These are phyloP conservation scores for Psix sp. DNA, from an alignment of 1,140 invertebrate species.

Conservation along the genomic window DNA sequence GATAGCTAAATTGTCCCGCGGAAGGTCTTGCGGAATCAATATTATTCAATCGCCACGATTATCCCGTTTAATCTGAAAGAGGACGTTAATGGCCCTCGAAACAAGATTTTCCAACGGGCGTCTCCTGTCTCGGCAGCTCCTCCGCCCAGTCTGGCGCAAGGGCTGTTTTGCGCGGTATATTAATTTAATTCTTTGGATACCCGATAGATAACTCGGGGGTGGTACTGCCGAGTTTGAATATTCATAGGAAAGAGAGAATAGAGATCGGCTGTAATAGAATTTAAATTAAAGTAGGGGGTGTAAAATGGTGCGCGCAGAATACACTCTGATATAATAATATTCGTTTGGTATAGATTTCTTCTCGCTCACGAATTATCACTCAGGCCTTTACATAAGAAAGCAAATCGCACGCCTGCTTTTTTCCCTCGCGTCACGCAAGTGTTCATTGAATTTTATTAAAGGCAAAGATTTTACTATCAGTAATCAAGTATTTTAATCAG, in stretches of 20 bases:
- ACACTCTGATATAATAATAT: constrained; percentile 51
- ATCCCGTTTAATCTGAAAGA: constrained; percentile 57
- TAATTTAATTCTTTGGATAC: constrained; percentile 77
- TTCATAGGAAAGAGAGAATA: constrained; percentile 76
- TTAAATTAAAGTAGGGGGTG: constrained; percentile 73
- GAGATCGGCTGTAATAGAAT: constrained; percentile 76
- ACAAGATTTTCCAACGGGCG: constrained; percentile 63
- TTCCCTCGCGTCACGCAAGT: background rate
- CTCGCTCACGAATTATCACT: constrained; percentile 20
- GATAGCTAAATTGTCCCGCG: constrained; percentile 19
- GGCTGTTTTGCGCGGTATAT: constrained; percentile 74
- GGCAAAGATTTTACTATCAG: background rate
- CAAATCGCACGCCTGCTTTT: background rate
- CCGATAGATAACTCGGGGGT: constrained; percentile 70
- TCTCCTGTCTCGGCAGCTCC: constrained; percentile 51
- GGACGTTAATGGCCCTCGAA: constrained; percentile 67
- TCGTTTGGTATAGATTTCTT: constrained; percentile 39
- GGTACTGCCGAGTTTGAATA: constrained; percentile 70
- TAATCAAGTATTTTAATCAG: constrained; percentile 25
- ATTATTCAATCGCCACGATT: constrained; percentile 56
- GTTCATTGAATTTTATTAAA: constrained; percentile 24
- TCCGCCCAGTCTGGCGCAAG: constrained; percentile 58
- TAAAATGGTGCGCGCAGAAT: constrained; percentile 29
- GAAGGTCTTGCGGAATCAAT: constrained; percentile 39
- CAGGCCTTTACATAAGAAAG: constrained; percentile 30